Percentiles rank a stretch among this genome's conserved stretches.
Conservation (phyloP, 2,797 vertebrate genomes). For the Diplodus sargus region DNA sequence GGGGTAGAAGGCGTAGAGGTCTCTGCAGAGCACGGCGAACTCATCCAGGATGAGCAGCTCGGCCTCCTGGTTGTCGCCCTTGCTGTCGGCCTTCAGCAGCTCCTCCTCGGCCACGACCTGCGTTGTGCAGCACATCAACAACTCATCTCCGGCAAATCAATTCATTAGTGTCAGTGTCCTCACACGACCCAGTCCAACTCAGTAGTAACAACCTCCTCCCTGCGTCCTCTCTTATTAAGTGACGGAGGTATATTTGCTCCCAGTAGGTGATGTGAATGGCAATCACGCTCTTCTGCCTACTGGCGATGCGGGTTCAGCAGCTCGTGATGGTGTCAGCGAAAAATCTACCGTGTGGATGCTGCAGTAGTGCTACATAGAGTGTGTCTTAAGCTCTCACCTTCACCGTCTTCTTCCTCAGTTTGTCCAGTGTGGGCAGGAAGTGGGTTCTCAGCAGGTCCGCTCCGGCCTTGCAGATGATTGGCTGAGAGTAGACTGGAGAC, state of each 20-base stretch:
- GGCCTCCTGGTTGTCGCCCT: slow-evolving; percentile 94
- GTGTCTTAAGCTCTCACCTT: slow-evolving; percentile 80
- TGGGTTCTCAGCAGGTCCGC: slow-evolving; percentile 93
- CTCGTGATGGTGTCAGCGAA: slow-evolving; percentile 3
- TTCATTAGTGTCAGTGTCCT: background rate
- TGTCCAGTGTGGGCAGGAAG: slow-evolving; percentile 96
- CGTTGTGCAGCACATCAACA: slow-evolving; percentile 16
- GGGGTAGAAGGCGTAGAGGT: slow-evolving; percentile 98
- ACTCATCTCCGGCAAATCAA: slow-evolving; percentile 14
- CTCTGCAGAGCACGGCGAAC: slow-evolving; percentile 96
- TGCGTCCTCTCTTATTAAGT: background rate
- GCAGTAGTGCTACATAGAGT: background rate
- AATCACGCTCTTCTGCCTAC: background rate
- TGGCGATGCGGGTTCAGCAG: slow-evolving; percentile 2
- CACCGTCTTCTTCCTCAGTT: slow-evolving; percentile 95
- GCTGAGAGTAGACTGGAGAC: slow-evolving; percentile 93
- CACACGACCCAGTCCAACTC: background rate
- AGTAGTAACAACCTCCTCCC: background rate
- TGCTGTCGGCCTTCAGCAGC: slow-evolving; percentile 91
- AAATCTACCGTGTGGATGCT: background rate
- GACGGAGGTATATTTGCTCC: slow-evolving; percentile 13
- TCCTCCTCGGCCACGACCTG: slow-evolving; percentile 95
- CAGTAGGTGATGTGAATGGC: background rate
- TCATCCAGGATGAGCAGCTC: slow-evolving; percentile 97
- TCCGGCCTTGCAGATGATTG: slow-evolving; percentile 97